Evolutionary conservation across 2,113 vertebrate genomes (phyloP), one percentile per base, ranked within the genome.

Genomic region (Prionailurus bengalensis): DNA sequence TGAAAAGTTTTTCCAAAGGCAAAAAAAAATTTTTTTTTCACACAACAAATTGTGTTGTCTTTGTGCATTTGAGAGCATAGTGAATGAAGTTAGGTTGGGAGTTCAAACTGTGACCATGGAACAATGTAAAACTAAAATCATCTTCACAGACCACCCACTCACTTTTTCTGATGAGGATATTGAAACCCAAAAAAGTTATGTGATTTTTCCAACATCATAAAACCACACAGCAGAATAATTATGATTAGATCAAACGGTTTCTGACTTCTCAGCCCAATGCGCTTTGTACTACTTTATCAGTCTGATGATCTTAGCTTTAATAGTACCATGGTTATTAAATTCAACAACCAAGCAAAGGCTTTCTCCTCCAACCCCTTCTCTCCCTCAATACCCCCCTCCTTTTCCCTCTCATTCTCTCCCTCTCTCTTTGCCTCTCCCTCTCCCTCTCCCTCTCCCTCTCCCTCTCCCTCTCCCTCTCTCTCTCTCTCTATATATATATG

Each of bases 291-390:
- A 63, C 65, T 94, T 94, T 53, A 51, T 89, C n/a, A 91, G 16
- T 61, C 74, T 53, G n/a, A 61, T 42, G n/a, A 87, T 25, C 6
- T 78, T 92, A 58, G 29, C 53, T 42, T 89, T 85, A 81, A 78
- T 53, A 89, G 70, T 29, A 86, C 10, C 65, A 91, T 4, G 1
- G 70, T 70, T 94, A 88, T 71, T 66, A 68, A 85, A 93, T 63
- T 68, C 87, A 80, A 97, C 48, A 83, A 81, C 42, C 61, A 92
- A 96, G 45, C 13, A 94, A 19, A 88, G 33, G 23, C 53, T 70
- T 82, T 73, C 76, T 53, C 78, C 42, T 42, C 7, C 29, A 66
- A 29, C 39, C 42, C 12, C 73, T 45, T 48, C 73, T 48, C 42
- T 76, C 14, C 23, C 39, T 45, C 73, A 74, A 61, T 61, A 61